These are phyloP conservation scores for Perognathus longimembris DNA, from an alignment of 2,113 vertebrate genomes.

Conservation along the genomic window DNA sequence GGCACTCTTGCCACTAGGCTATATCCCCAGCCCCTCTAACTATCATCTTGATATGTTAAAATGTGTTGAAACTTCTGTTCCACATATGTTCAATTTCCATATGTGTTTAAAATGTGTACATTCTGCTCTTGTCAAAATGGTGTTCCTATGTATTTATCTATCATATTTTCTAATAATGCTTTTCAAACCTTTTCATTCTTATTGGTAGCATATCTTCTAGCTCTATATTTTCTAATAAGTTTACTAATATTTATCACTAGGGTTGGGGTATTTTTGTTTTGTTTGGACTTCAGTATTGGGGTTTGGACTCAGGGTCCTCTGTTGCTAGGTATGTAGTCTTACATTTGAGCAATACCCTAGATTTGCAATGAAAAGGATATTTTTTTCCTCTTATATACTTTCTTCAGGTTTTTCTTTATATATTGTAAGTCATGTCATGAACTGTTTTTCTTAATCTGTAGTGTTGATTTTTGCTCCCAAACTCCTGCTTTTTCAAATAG, in stretches of 20 bases:
- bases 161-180: neutral
- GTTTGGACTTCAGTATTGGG: no score
- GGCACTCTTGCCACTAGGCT: no score
- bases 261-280: no score
- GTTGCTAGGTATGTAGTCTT: neutral
- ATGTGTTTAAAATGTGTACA: neutral
- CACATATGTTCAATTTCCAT: neutral
- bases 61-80: neutral
- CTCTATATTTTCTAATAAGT: neutral
- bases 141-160: neutral
- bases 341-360: neutral
- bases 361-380: neutral
- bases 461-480: conserved; percentile 9
- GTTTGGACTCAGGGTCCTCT: no score
- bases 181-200: neutral
- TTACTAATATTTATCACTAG: no score
- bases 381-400: neutral
- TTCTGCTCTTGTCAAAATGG: neutral
- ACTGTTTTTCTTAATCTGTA: neutral
- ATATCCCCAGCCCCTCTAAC: no score
- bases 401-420: neutral
- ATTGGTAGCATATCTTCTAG: neutral
- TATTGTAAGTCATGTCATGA: neutral
- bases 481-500: neutral
- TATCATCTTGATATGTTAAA: neutral